phyloP scores from a whole-genome alignment of 2,888 invertebrate genomes.

The Dasypogon diadema region DNA sequence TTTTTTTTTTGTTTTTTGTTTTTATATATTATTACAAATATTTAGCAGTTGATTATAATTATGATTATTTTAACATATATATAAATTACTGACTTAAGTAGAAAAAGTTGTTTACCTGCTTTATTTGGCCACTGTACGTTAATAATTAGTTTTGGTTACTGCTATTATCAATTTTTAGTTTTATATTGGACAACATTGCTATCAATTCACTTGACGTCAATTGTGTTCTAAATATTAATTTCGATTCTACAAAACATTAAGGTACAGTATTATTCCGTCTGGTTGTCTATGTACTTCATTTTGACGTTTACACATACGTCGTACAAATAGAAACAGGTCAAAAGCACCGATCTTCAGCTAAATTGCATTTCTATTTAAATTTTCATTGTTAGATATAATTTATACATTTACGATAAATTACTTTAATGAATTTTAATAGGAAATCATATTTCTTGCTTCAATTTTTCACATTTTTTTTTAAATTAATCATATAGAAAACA shows the following conservation, averaged over 20 bases:
- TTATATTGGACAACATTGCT: slow-evolving; percentile 50
- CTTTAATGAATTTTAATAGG: slow-evolving; percentile 8
- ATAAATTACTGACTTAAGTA: slow-evolving; percentile 56
- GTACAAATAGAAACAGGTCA: slow-evolving; percentile 69
- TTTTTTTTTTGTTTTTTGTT: slow-evolving; percentile 1
- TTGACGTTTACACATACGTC: slow-evolving; percentile 60
- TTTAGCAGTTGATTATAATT: slow-evolving; percentile 43
- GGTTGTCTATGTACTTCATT: background rate
- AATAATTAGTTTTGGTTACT: slow-evolving; percentile 57
- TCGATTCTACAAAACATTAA: slow-evolving; percentile 46
- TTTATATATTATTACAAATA: slow-evolving; percentile 45
- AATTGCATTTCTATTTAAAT: slow-evolving; percentile 61
- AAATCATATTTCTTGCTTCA: slow-evolving; percentile 42
- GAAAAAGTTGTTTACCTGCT: slow-evolving; percentile 60
- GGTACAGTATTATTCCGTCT: slow-evolving; percentile 51
- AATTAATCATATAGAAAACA: slow-evolving; percentile 1
- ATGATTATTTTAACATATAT: slow-evolving; percentile 51
- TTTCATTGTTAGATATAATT: slow-evolving; percentile 55
- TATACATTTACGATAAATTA: slow-evolving; percentile 41
- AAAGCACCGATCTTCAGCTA: slow-evolving; percentile 71
- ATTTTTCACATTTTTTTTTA: background rate
- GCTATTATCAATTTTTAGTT: slow-evolving; percentile 48
- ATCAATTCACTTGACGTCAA: slow-evolving; percentile 47
- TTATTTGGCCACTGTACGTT: slow-evolving; percentile 63
- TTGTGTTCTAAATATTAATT: slow-evolving; percentile 35